phyloP scores from a whole-genome alignment of 2,113 vertebrate species.

The Passerina amoena region DNA sequence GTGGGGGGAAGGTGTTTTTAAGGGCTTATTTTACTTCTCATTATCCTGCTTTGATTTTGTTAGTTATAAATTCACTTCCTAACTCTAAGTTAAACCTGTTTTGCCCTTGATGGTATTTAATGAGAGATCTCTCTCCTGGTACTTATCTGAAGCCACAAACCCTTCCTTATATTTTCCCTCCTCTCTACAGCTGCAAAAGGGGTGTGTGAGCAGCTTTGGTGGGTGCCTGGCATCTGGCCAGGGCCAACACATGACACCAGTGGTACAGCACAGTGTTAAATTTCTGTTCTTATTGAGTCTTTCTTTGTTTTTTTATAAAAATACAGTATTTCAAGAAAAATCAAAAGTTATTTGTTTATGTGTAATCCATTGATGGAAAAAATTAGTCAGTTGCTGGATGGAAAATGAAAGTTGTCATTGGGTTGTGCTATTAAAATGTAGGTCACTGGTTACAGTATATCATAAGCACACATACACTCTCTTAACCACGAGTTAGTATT shows the following conservation, averaged over 20 bases:
- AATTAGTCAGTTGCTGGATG: not conserved
- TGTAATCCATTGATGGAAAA: not conserved
- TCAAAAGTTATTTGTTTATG: not conserved
- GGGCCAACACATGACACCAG: too few species aligned
- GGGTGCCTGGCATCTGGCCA: not conserved
- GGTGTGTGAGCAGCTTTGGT: too few species aligned
- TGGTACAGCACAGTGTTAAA: not conserved
- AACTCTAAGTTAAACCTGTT: not conserved
- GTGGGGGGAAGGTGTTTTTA: not conserved
- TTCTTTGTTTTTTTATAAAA: not conserved
- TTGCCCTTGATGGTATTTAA: not conserved
- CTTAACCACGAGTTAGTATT: not conserved
- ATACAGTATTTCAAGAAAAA: not conserved
- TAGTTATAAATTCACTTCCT: not conserved
- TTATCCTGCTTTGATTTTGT: not conserved
- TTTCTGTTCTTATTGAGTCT: not conserved
- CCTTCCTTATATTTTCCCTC: not conserved
- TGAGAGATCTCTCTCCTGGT: not conserved
- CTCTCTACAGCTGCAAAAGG: fast-evolving
- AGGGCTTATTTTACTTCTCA: not conserved
- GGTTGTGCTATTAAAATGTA: not conserved
- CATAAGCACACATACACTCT: not conserved
- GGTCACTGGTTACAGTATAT: not conserved
- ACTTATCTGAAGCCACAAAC: not conserved
- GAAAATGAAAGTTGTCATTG: not conserved